Evolutionary conservation across 2,113 vertebrate genomes (phyloP).

Genomic region (Trachemys scripta): DNA sequence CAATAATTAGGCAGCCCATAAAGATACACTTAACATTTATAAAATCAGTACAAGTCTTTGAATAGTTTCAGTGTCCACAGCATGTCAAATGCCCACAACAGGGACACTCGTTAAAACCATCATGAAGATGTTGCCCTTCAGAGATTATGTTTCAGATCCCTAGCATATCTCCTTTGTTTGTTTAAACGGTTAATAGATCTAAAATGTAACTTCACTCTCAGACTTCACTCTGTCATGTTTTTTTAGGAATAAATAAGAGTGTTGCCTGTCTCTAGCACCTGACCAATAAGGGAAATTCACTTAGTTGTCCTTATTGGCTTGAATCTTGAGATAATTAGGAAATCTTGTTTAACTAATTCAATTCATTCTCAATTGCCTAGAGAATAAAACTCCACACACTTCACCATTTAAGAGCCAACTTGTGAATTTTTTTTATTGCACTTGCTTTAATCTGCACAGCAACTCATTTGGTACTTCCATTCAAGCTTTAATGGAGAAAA

Average conservation of each 20-base stretch:
- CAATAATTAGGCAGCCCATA: neutral
- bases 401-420: neutral
- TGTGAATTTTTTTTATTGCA: neutral
- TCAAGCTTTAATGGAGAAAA: neutral
- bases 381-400: rapidly evolving
- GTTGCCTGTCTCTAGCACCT: neutral
- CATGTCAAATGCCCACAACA: neutral
- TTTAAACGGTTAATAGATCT: neutral
- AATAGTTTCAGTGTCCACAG: neutral
- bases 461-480: neutral
- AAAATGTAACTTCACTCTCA: neutral
- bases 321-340: neutral
- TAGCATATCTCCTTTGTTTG: neutral
- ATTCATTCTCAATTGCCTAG: neutral
- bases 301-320: neutral
- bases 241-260: neutral
- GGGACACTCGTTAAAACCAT: neutral
- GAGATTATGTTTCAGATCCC: neutral
- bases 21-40: neutral
- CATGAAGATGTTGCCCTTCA: neutral
- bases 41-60: neutral
- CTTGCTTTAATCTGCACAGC: neutral
- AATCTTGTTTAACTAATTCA: neutral
- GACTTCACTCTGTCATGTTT: neutral
- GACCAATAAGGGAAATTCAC: neutral